Base-by-base conservation (phyloP, 2,113 vertebrate species). In the Ptilorrhoa leucosticta region DNA sequence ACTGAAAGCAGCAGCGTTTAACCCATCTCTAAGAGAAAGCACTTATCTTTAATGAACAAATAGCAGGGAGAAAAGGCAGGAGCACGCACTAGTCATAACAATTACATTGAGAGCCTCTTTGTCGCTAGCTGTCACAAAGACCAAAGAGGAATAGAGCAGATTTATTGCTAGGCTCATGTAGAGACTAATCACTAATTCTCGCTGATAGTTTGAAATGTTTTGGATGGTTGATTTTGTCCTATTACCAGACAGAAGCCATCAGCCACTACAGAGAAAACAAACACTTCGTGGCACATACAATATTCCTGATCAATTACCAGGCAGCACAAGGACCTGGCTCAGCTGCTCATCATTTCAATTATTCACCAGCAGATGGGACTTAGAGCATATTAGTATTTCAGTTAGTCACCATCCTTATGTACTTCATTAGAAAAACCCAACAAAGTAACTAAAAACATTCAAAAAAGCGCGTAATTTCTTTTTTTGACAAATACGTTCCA, bases 241-340 rank as follows among this genome's bases (percentile, higher is more conserved):
- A 53, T 77, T 94, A 70, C 37, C 68, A 95, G 51, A 27, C 72
- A 84, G 57, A 18, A 94, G 63, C 73, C 66, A 44, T 80, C 77
- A 92, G 42, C 73, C 47, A 51, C 94, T 94, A 71, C 37, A 72
- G 33, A 92, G 78, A 83, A 93, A 83, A 89, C 82, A 88, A 96
- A 97, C 89, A 88, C 82, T 94, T 56, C 0, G 21, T 96, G 93
- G 85, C 83, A 95, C 95, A 94, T 94, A 90, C 9, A 85, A 83
- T 95, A 93, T 94, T 93, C 76, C 83, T 48, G 33, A 97, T 96
- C 96, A 96, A 86, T 96, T 94, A 97, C 88, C 58, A 95, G 93
- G 95, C 58, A 80, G 44, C 51, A 84, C 92, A 69, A 15, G 19
- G 89, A 89, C 42, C 33, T 69, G 94, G 81, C 93, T 96, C 94